Conservation (phyloP, 2,888 invertebrate species). For the Sclerodermus sp. region DNA sequence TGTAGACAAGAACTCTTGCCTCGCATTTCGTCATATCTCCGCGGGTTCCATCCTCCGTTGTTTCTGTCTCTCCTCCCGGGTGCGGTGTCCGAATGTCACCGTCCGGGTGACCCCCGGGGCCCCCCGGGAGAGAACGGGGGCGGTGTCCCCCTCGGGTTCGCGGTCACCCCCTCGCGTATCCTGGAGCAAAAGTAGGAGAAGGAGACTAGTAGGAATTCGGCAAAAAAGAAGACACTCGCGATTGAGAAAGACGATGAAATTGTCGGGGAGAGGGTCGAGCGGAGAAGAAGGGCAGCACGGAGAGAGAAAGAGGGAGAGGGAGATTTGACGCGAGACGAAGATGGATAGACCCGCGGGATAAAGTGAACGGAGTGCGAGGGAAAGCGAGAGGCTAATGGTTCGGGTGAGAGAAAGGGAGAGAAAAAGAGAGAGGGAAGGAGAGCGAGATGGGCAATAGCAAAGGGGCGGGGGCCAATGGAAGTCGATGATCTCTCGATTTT, state of each 20-base stretch:
- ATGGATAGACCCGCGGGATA: slow-evolving; percentile 1
- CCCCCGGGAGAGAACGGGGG: no score
- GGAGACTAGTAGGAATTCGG: no score
- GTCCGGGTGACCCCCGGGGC: no score
- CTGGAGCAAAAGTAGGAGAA: no score
- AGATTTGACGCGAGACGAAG: slow-evolving; percentile 7
- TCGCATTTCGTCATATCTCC: no score
- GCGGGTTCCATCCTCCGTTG: no score
- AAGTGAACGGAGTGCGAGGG: background rate
- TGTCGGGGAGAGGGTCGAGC: slow-evolving; percentile 1
- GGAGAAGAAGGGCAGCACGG: background rate
- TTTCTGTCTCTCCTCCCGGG: no score
- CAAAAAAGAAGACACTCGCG: no score
- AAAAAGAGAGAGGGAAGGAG: slow-evolving; percentile 6
- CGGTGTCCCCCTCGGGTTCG: no score
- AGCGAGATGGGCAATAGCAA: slow-evolving; percentile 10
- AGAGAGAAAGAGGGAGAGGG: slow-evolving; percentile 6
- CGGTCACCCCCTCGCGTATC: no score
- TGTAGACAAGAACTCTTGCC: no score
- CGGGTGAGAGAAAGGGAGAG: background rate
- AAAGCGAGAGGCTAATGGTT: background rate
- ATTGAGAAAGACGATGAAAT: slow-evolving; percentile 16
- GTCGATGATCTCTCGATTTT: slow-evolving; percentile 48
- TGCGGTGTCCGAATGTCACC: no score
- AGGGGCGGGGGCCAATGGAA: slow-evolving; percentile 24